phyloP scores from a whole-genome alignment of 2,113 vertebrate genomes.

The Microtus richardsoni region DNA sequence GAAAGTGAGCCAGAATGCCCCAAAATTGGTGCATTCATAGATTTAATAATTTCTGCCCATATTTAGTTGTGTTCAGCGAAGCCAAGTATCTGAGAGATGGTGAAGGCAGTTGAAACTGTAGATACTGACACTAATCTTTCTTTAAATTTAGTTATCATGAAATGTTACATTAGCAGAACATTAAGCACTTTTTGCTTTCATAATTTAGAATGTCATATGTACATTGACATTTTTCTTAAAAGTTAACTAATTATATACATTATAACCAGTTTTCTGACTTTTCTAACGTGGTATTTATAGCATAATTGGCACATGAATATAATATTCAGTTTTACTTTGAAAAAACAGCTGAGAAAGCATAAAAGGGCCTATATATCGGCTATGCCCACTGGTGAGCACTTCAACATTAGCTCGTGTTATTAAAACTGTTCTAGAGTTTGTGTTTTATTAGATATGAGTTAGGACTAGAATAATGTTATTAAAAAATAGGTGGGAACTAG shows the following conservation, averaged over 20 bases:
- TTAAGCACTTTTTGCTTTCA: constrained; percentile 66
- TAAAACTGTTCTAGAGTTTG: background rate
- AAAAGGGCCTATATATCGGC: background rate
- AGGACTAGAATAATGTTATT: background rate
- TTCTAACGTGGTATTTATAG: constrained; percentile 59
- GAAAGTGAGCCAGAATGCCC: background rate
- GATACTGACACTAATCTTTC: background rate
- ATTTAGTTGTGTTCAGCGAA: background rate
- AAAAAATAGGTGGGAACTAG: background rate
- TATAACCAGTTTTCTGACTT: constrained; percentile 68
- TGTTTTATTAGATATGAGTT: background rate
- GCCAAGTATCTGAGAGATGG: background rate
- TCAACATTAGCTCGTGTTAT: background rate
- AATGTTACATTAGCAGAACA: constrained; percentile 56
- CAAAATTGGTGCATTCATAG: background rate
- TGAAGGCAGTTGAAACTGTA: background rate
- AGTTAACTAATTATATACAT: constrained; percentile 72
- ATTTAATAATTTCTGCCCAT: background rate
- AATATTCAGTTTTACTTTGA: constrained; percentile 55
- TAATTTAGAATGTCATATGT: constrained; percentile 74
- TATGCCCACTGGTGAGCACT: background rate
- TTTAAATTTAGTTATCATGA: constrained; percentile 74
- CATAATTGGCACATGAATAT: constrained; percentile 2
- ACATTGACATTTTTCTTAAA: constrained; percentile 73
- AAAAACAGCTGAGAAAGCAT: background rate